Conservation (phyloP, 2,113 vertebrate species). For the Coturnix japonica region DNA sequence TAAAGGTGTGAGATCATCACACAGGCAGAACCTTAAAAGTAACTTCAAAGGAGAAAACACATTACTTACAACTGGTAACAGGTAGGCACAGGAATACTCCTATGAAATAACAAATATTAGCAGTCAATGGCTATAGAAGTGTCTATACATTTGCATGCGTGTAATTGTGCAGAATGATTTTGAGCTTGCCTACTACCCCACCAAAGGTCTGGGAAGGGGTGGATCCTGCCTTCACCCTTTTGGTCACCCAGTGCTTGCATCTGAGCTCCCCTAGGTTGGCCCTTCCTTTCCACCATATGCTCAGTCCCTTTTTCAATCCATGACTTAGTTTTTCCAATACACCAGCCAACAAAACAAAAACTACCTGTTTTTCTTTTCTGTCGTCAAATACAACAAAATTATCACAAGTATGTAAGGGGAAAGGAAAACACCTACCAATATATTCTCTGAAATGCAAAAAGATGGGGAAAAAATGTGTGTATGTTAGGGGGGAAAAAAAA, state of each 20-base stretch:
- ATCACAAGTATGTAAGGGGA: not conserved
- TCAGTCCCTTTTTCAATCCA: too few relatives aligned
- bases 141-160: not conserved
- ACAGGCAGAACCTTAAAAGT: not conserved
- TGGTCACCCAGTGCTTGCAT: too few relatives aligned
- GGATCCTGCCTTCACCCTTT: too few relatives aligned
- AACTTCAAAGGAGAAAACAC: not conserved
- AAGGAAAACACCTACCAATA: not conserved
- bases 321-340: too few relatives aligned
- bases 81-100: not conserved
- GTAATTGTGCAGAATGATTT: not conserved
- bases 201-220: not conserved
- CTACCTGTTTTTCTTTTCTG: not conserved
- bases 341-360: not conserved
- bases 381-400: not conserved
- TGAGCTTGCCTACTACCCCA: fast-evolving
- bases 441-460: not conserved
- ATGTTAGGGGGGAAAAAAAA: not conserved
- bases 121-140: not conserved
- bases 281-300: too few relatives aligned
- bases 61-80: not conserved
- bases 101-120: not conserved
- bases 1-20: not conserved
- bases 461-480: not conserved
- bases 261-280: too few relatives aligned